A percentile compares a stretch with the other conserved stretches of the same genome.
Evolutionary conservation across 2,888 invertebrate genomes (phyloP).

Genomic region (Spatulosminthurus flaviceps): DNA sequence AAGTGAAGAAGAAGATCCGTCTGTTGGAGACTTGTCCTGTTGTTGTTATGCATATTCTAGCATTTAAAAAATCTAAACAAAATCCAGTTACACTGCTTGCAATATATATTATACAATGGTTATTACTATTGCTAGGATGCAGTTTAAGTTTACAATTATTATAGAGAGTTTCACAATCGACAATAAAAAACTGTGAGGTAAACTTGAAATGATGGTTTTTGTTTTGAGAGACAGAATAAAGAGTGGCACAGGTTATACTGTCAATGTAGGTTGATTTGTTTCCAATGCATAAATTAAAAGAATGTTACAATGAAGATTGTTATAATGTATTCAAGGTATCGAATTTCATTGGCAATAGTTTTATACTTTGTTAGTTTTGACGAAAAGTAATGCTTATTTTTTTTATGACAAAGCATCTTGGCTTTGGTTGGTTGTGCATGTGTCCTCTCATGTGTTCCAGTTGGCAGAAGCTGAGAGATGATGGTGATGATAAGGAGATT

Average conservation of each 20-base stretch:
- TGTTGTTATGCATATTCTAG: too few species aligned
- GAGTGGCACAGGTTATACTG: not conserved
- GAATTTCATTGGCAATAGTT: not conserved
- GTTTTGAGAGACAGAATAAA: not conserved
- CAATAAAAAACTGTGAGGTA: not conserved
- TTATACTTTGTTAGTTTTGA: too few species aligned
- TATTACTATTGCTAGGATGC: too few species aligned
- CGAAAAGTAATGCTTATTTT: not conserved
- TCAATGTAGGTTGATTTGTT: constrained; percentile 2
- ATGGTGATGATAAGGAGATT: constrained; percentile 15
- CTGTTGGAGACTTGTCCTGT: not conserved
- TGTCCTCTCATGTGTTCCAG: constrained; percentile 22
- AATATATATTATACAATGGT: not conserved
- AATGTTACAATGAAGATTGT: not conserved
- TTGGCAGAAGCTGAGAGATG: constrained; percentile 16
- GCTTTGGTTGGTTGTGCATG: not conserved
- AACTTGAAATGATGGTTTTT: not conserved
- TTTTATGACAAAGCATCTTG: not conserved
- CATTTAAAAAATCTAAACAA: not conserved
- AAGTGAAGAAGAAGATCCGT: too few species aligned
- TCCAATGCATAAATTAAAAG: not conserved
- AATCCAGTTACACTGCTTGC: constrained; percentile 2
- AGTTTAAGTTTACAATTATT: too few species aligned
- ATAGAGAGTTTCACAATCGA: too few species aligned
- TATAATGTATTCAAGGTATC: not conserved